These are phyloP conservation scores for Augiades crinisus DNA, from an alignment of 2,888 invertebrate genomes.

Conservation along the genomic window DNA sequence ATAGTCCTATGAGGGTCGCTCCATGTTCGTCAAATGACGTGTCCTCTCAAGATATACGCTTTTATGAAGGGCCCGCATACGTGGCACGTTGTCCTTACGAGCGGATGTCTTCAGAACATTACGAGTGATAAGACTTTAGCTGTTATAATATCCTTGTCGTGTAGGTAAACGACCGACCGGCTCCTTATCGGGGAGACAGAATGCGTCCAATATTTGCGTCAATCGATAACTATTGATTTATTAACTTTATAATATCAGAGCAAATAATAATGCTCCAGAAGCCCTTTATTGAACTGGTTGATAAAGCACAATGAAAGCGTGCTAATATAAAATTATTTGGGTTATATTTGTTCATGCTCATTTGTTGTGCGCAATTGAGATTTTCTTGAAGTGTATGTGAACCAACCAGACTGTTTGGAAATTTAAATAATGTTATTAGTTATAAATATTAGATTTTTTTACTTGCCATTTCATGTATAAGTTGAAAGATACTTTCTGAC, in stretches of 20 bases:
- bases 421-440: too few relatives aligned
- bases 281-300: neutral
- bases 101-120: slow-evolving; percentile 21
- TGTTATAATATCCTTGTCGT: slow-evolving; percentile 46
- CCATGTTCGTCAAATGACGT: too few relatives aligned
- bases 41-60: neutral
- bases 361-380: too few relatives aligned
- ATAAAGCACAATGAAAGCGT: neutral
- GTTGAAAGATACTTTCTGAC: too few relatives aligned
- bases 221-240: slow-evolving; percentile 17
- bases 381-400: too few relatives aligned
- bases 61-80: slow-evolving; percentile 10
- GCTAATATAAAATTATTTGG: neutral
- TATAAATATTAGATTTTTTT: too few relatives aligned
- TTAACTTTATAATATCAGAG: slow-evolving; percentile 1
- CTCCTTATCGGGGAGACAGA: slow-evolving; percentile 16
- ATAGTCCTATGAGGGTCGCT: too few relatives aligned
- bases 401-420: too few relatives aligned
- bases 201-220: slow-evolving; percentile 19
- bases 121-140: slow-evolving; percentile 18
- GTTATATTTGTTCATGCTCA: too few relatives aligned
- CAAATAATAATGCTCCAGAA: neutral
- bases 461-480: too few relatives aligned
- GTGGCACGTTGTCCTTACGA: slow-evolving; percentile 2
- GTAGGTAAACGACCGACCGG: slow-evolving; percentile 21